Evolutionary conservation across 2,113 vertebrate species (phyloP), one percentile per base, ranked within the genome.

Genomic region (Semnornis frantzii): DNA sequence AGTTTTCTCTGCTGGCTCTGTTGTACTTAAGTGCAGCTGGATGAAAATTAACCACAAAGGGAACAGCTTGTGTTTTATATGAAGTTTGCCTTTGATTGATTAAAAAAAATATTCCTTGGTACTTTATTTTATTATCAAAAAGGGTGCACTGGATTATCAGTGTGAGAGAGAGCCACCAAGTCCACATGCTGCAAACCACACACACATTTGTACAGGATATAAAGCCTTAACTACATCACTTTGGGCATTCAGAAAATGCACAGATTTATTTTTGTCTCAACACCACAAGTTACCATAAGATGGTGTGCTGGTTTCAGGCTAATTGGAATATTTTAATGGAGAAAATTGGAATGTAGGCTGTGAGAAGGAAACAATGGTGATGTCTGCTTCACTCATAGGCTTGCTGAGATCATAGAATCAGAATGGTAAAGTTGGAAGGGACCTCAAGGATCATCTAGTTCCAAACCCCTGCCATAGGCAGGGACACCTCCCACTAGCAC

Each of bases 21-120:
- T 97, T 96, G 94, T 97, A 96, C 93, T 97, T 95, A 96, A 97
- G 95, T 97, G 92, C 97, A 98, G 96, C 97, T 98, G 97, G 97
- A 97, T 97, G 94, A 97, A 97, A 97, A 97, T 98, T 97, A 97
- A 96, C 96, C 97, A 97, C 97, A 98, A 98, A 97, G 96, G 95
- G 94, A 97, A 96, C 97, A 98, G 97, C 97, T 98, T 97, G 97
- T 95, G 94, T 97, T 98, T 97, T 97, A 97, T 97, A 95, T 96
- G 97, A 97, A 97, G 95, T 96, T 97, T 97, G 94, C 95, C 89
- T 98, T 97, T 96, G 96, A 96, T 96, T 96, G 94, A 97, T 97
- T 97, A 97, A 97, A 97, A 17, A 95, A 97, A 96, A 94, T 97
- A 97, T 96, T 97, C 95, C 86, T 95, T 93, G 65, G 66, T 96